These are phyloP conservation scores for Chaetogeoica ovagalla DNA, from an alignment of 2,888 invertebrate species.

Conservation along the genomic window DNA sequence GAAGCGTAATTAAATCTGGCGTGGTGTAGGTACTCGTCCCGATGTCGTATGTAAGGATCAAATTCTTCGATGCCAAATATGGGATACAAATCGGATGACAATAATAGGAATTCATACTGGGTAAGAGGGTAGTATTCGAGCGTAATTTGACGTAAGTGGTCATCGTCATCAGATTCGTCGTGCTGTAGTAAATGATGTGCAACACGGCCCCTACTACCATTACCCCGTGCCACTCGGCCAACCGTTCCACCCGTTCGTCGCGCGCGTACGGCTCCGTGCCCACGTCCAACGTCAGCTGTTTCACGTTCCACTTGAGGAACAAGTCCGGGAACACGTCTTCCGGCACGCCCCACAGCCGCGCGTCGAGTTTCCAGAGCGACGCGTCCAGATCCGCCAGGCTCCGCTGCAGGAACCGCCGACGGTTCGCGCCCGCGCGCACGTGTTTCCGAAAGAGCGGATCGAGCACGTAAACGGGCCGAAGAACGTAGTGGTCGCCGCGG, in stretches of 20 bases:
- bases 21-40: too few species aligned
- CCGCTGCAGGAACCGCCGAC: constrained; percentile 68
- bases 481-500: constrained; percentile 58
- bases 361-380: constrained; percentile 64
- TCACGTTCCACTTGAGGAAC: constrained; percentile 67
- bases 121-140: too few species aligned
- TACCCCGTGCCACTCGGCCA: constrained; percentile 63
- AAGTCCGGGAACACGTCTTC: constrained; percentile 63
- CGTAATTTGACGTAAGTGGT: constrained; percentile 70
- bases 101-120: constrained; percentile 60
- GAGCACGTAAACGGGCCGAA: constrained; percentile 67
- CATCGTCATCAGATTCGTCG: constrained; percentile 65
- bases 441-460: constrained; percentile 65
- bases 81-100: too few species aligned
- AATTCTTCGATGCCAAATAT: too few species aligned
- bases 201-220: constrained; percentile 65
- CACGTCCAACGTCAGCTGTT: constrained; percentile 65
- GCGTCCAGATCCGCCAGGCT: constrained; percentile 65
- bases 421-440: constrained; percentile 65
- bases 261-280: constrained; percentile 69
- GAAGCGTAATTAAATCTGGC: too few species aligned
- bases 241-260: constrained; percentile 63
- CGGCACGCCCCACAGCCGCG: constrained; percentile 65
- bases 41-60: too few species aligned
- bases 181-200: constrained; percentile 69